Evolutionary conservation across 2,113 vertebrate species (phyloP).

Genomic region (Rhombomys opimus): DNA sequence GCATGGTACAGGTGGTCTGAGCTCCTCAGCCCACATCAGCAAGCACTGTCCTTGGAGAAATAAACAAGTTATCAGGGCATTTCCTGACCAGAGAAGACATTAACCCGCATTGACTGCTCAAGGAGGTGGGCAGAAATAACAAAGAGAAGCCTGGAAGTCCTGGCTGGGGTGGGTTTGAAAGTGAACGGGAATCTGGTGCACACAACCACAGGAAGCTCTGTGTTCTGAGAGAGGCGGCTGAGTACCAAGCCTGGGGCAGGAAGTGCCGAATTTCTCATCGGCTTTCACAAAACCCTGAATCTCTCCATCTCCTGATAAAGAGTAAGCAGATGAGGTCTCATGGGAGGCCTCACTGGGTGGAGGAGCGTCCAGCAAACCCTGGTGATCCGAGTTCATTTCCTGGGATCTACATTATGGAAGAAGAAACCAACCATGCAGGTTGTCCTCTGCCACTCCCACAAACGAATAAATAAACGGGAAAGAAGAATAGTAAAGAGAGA

Average conservation of each 20-base stretch:
- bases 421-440: background rate
- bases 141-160: background rate
- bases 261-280: constrained; percentile 2
- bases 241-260: background rate
- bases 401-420: background rate
- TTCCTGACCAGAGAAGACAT: background rate
- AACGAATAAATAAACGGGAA: background rate
- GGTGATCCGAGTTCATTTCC: background rate
- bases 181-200: constrained; percentile 35
- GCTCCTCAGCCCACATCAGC: background rate
- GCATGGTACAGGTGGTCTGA: background rate
- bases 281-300: constrained; percentile 3
- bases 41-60: background rate
- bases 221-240: background rate
- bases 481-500: background rate
- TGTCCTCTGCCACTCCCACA: background rate
- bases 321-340: background rate
- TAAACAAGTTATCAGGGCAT: background rate
- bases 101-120: constrained; percentile 4
- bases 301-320: constrained; percentile 46
- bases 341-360: no score
- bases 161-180: constrained; percentile 2
- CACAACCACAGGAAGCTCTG: background rate
- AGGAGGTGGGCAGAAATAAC: constrained; percentile 33
- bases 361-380: background rate